phyloP scores from a whole-genome alignment of 2,797 vertebrate species.

The Rachycentron canadum region DNA sequence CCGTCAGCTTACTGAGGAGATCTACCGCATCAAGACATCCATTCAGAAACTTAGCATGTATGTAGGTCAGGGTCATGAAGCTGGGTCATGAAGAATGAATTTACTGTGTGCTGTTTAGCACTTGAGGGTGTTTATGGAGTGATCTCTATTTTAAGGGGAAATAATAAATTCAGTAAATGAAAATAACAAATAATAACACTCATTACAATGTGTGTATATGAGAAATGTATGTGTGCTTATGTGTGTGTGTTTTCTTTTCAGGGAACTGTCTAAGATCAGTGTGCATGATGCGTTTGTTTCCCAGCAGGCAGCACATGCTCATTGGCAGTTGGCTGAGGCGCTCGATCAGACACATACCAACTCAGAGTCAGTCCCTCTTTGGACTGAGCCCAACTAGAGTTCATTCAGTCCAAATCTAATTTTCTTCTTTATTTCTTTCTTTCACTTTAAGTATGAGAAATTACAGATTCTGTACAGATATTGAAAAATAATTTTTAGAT shows the following conservation, averaged over 20 bases:
- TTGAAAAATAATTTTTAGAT: background rate
- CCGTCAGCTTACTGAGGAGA: slow-evolving; percentile 88
- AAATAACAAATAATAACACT: slow-evolving; percentile 5
- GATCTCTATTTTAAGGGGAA: background rate
- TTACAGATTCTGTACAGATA: background rate
- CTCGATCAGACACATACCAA: slow-evolving; percentile 84
- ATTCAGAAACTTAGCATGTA: slow-evolving; percentile 87
- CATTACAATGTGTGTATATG: slow-evolving; percentile 36
- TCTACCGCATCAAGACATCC: slow-evolving; percentile 86
- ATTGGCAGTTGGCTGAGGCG: slow-evolving; percentile 83
- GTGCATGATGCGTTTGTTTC: slow-evolving; percentile 84
- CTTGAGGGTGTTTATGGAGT: background rate
- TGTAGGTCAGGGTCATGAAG: slow-evolving; percentile 67
- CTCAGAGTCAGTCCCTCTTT: slow-evolving; percentile 84
- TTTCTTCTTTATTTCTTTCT: background rate
- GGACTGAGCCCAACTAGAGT: background rate
- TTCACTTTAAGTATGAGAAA: too few species aligned
- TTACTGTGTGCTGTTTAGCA: background rate
- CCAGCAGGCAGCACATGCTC: slow-evolving; percentile 82
- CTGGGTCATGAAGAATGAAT: background rate
- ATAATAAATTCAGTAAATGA: slow-evolving; percentile 66
- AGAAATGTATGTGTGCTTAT: background rate
- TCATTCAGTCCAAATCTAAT: slow-evolving; percentile 7
- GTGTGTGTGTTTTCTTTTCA: slow-evolving; percentile 63
- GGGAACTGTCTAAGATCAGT: slow-evolving; percentile 86